phyloP scores from a whole-genome alignment of 2,888 invertebrate genomes.

The Petrolisthes cinctipes region DNA sequence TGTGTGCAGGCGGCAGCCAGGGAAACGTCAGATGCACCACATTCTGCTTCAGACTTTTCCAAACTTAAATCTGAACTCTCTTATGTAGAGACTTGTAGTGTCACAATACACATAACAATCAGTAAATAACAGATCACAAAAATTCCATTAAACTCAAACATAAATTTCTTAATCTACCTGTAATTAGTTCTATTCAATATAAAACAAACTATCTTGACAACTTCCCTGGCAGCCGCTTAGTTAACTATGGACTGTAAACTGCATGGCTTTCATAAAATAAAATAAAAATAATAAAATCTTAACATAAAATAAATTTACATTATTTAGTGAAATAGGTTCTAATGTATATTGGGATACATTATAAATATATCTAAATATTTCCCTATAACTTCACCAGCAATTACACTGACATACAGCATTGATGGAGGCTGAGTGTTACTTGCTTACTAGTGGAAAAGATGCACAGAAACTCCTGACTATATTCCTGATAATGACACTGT shows the following conservation, averaged over 20 bases:
- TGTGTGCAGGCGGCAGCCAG: conserved; percentile 60
- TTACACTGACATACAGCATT: conserved; percentile 62
- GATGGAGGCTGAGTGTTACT: conserved; percentile 56
- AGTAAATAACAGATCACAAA: too few species aligned
- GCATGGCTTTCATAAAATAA: conserved; percentile 60
- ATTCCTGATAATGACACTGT: conserved; percentile 62
- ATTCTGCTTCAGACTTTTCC: not conserved
- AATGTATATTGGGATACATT: conserved; percentile 56
- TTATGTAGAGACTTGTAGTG: too few species aligned
- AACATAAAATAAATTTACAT: not conserved
- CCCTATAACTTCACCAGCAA: conserved; percentile 53
- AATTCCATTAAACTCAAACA: not conserved
- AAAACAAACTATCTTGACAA: conserved; percentile 16
- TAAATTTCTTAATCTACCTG: not conserved
- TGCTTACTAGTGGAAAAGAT: conserved; percentile 53
- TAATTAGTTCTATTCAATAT: not conserved
- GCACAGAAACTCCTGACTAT: conserved; percentile 60
- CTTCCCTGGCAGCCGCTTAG: conserved; percentile 61
- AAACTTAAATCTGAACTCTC: too few species aligned
- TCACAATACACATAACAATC: too few species aligned
- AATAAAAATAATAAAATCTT: conserved; percentile 31
- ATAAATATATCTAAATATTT: conserved; percentile 49
- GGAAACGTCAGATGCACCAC: conserved; percentile 33
- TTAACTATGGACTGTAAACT: conserved; percentile 64
- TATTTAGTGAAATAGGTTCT: conserved; percentile 7